These are phyloP conservation scores for Aelia acuminata DNA, from an alignment of 2,888 invertebrate genomes.

Conservation along the genomic window DNA sequence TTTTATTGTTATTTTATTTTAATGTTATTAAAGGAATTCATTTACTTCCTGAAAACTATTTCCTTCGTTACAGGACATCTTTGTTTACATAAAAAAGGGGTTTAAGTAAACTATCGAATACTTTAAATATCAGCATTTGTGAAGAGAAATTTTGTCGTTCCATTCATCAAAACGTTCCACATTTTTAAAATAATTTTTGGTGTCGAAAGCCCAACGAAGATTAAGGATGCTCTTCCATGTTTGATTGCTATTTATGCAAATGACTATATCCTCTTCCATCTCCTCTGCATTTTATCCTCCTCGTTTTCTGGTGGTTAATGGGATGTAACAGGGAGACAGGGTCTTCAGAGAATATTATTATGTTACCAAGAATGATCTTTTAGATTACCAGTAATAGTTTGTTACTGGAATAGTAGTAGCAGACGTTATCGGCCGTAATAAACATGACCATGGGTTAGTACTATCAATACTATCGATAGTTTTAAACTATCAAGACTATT, in stretches of 20 bases:
- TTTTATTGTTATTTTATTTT: too few species aligned
- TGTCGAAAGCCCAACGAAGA: background rate
- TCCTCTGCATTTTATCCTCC: background rate
- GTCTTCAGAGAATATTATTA: background rate
- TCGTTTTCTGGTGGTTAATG: background rate
- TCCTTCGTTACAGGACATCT: too few species aligned
- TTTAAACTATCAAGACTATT: too few species aligned
- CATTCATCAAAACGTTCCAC: background rate
- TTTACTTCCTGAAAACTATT: too few species aligned
- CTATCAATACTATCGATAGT: too few species aligned
- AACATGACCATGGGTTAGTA: too few species aligned
- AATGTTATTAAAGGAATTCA: too few species aligned
- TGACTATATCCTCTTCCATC: background rate
- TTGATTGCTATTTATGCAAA: background rate
- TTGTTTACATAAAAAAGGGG: too few species aligned
- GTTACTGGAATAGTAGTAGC: background rate
- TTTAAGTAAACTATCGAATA: too few species aligned
- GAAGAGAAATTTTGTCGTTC: background rate
- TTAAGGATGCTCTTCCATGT: background rate
- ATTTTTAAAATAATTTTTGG: background rate
- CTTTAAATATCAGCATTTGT: too few species aligned
- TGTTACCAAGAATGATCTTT: background rate
- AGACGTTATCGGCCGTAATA: background rate
- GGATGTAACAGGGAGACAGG: background rate
- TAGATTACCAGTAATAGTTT: background rate